phyloP scores from a whole-genome alignment of 2,888 invertebrate species.

The Dicyrtoma fusca region DNA sequence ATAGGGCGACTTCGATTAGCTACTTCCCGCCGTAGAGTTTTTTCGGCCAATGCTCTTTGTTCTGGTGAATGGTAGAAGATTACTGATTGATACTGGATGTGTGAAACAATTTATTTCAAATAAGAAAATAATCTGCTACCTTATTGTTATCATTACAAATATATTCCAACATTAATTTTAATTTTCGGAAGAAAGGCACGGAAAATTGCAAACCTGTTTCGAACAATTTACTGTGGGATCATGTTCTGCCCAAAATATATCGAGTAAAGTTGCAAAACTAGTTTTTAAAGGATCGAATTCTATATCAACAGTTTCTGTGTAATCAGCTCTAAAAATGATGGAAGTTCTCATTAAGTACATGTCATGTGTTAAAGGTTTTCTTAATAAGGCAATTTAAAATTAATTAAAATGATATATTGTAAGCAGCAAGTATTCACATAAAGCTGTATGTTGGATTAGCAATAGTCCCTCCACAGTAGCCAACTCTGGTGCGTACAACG shows the following conservation, averaged over 20 bases:
- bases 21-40: constrained; percentile 63
- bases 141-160: too few species aligned
- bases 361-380: too few species aligned
- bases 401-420: too few species aligned
- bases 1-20: constrained; percentile 62
- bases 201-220: constrained; percentile 38
- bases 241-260: constrained; percentile 90
- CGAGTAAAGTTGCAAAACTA: constrained; percentile 74
- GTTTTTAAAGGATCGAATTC: constrained; percentile 83
- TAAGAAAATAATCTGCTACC: too few species aligned
- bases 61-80: constrained; percentile 88
- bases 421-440: constrained; percentile 15
- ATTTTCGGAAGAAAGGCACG: neutral
- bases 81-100: constrained; percentile 86
- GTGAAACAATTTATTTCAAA: constrained; percentile 59
- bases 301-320: constrained; percentile 91
- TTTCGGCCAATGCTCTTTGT: constrained; percentile 76
- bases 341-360: too few species aligned
- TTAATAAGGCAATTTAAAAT: too few species aligned
- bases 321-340: constrained; percentile 86
- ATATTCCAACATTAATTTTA: too few species aligned
- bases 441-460: constrained; percentile 75
- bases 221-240: constrained; percentile 71
- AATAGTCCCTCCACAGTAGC: constrained; percentile 88
- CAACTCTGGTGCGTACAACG: constrained; percentile 85